These are phyloP conservation scores for Athripsodes cinereus DNA, from an alignment of 2,888 invertebrate species.

Conservation along the genomic window DNA sequence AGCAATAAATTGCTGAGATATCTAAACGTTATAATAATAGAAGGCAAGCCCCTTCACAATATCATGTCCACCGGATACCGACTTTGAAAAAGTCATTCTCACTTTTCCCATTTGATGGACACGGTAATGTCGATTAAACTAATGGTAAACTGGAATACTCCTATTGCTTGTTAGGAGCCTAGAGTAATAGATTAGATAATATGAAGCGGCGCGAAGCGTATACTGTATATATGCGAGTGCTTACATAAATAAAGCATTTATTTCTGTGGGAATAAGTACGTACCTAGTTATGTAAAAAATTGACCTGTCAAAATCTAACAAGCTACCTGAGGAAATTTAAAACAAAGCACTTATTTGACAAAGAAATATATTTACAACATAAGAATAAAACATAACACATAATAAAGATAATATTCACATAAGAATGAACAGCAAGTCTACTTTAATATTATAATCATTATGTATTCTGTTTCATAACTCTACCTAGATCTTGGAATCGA, in stretches of 20 bases:
- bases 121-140: not conserved
- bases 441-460: too few species aligned
- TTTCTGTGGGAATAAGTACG: not conserved
- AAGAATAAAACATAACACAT: not conserved
- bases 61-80: not conserved
- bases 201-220: not conserved
- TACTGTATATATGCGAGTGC: not conserved
- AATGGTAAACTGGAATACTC: not conserved
- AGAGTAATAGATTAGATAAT: not conserved
- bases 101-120: not conserved
- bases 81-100: not conserved
- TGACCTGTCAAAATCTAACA: slow-evolving; percentile 1
- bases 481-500: too few species aligned
- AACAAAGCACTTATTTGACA: slow-evolving; percentile 1
- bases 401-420: too few species aligned
- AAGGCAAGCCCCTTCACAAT: not conserved
- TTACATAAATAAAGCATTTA: not conserved
- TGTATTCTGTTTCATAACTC: too few species aligned
- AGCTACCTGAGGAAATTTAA: not conserved
- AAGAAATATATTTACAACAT: not conserved
- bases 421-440: too few species aligned
- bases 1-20: not conserved
- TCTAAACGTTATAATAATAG: too few species aligned
- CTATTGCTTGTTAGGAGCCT: too few species aligned
- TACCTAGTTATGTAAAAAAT: not conserved